A percentile compares a stretch with the other conserved stretches of the same genome.
Evolutionary conservation across 2,888 invertebrate genomes (phyloP).

Genomic region (Apodemia duryi): DNA sequence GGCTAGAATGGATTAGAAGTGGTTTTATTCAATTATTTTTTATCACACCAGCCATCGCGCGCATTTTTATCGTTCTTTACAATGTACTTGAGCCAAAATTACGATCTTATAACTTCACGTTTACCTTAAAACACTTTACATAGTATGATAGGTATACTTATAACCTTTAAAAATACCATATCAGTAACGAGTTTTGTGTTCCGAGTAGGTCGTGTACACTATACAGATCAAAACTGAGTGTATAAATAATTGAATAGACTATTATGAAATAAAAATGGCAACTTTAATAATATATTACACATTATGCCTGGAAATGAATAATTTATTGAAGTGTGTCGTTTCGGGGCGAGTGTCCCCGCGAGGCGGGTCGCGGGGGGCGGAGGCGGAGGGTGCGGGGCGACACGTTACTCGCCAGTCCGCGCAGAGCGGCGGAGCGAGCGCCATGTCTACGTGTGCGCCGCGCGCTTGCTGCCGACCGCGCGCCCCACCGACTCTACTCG

Average conservation of each 20-base stretch:
- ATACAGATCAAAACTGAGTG: not conserved
- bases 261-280: conserved; percentile 66
- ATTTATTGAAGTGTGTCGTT: conserved; percentile 75
- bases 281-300: conserved; percentile 78
- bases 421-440: conserved; percentile 76
- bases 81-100: conserved; percentile 10
- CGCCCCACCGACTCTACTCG: conserved; percentile 87
- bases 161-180: not conserved
- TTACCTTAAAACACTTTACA: not conserved
- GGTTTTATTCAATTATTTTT: conserved; percentile 32
- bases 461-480: conserved; percentile 77
- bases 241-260: conserved; percentile 44
- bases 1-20: conserved; percentile 49
- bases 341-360: conserved; percentile 67
- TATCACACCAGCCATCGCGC: conserved; percentile 23
- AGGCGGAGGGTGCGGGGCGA: conserved; percentile 30
- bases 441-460: conserved; percentile 75
- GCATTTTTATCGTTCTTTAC: conserved; percentile 5
- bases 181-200: not conserved
- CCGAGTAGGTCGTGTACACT: not conserved
- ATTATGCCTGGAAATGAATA: conserved; percentile 77
- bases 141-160: not conserved
- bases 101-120: conserved; percentile 7
- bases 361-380: conserved; percentile 38
- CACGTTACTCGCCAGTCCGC: conserved; percentile 61